Conservation (phyloP, 2,797 vertebrate species). For the Chrosomus eos region DNA sequence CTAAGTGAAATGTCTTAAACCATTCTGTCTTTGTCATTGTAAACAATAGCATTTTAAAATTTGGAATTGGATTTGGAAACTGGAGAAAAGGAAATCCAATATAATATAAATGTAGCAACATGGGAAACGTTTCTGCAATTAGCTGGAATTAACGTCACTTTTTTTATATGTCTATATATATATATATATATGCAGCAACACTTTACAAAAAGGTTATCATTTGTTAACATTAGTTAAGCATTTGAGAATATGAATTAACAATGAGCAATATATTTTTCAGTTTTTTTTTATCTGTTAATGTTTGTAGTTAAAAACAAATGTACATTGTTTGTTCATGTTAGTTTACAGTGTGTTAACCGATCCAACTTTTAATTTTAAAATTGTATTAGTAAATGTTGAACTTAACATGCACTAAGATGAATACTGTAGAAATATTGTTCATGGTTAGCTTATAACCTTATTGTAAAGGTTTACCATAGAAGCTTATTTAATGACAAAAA, state of each 20-base stretch:
- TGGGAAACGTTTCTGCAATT: background rate
- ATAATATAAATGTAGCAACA: background rate
- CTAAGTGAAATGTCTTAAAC: background rate
- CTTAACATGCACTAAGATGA: background rate
- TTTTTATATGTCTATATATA: too few relatives aligned
- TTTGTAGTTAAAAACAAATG: background rate
- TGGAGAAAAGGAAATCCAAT: background rate
- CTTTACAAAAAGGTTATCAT: background rate
- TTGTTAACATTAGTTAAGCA: background rate
- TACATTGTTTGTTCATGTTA: background rate
- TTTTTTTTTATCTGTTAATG: background rate
- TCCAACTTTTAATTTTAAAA: background rate
- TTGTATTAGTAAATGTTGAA: background rate
- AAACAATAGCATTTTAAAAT: conserved; percentile 3
- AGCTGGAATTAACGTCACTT: background rate
- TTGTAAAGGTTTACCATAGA: background rate
- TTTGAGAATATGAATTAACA: background rate
- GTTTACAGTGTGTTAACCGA: background rate
- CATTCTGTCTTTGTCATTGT: background rate
- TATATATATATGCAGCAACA: background rate
- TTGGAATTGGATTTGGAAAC: background rate
- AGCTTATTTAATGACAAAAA: background rate
- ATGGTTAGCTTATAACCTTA: background rate
- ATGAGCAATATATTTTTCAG: background rate
- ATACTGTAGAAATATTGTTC: background rate